Base-by-base conservation (phyloP, 2,113 vertebrate genomes). In the Trichechus manatus region DNA sequence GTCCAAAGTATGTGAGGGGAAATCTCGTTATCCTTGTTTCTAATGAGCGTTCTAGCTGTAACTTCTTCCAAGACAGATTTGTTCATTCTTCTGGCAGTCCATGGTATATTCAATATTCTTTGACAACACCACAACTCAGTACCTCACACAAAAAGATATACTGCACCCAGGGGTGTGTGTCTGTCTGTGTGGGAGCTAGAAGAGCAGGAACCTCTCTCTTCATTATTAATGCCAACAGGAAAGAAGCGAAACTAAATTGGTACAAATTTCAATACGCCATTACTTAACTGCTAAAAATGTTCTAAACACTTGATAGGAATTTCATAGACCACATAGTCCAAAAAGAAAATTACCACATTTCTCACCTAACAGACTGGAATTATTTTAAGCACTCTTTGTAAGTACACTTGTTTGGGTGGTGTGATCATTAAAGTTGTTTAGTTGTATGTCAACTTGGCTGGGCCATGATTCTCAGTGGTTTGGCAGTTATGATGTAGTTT, bases 251-350 rank as follows among this genome's bases (percentile, higher is more conserved):
- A n/a, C 11, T n/a, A 68, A 47, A 66, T 14, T 1, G 66, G 36
- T 50, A 17, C 90, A 50, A 42, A 74, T 81, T 56, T 50, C 47
- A 96, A 61, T 22, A 70, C 25, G 10, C 56, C 13, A 42, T 23
- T 42, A 61, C 68, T 29, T 53, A 70, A 59, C 9, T 42, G 68
- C 82, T 83, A 63, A 93, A 90, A 66, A 70, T 59, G 59, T 89
- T 85, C n/a, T 56, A 61, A 53, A 77, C 10, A 7, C 75, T 50
- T 66, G 81, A 77, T 79, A 44, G 0, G 56, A 64, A 86, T 86
- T 86, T 94, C 89, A 83, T 83, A 53, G 89, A 66, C 72, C 89
- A 84, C 42, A 63, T 56, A 56, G 74, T 89, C 64, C 53, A 36
- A 79, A 66, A 89, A 59, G 80, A 95, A 94, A 85, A 66, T 74